Evolutionary conservation across 1,140 invertebrate species (phyloP), one percentile per base, ranked within the genome.

Genomic region (Macrostomum lignano): DNA sequence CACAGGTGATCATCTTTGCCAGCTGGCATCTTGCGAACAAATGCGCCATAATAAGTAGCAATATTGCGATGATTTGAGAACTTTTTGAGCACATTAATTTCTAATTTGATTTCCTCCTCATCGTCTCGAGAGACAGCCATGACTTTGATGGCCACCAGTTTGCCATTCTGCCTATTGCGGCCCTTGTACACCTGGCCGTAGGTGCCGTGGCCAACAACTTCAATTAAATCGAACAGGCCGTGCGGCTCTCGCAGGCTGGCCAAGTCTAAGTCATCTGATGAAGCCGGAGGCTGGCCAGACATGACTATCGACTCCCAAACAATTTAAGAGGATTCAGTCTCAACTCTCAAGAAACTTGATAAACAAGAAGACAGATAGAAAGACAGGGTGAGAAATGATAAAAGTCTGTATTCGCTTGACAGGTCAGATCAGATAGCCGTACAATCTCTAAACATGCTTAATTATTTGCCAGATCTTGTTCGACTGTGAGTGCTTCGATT

Each of bases 91-190:
- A 96, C 88, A 67, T 96, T 96, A 40, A 98, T 96, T 65, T 96
- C 88, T 42, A 96, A 65, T 61, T 96, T 96, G 37, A 98, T 96
- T 67, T 98, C 88, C 63, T 96, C 88, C 52, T 96, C 88, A 61
- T 98, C 88, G 59, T 98, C 88, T 68, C 93, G 82, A 38, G 82
- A 94, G 41, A 96, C 84, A 61, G 91, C 86, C 88, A 96, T 94
- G 23, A 94, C 81, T 66, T 98, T 96, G 58, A 96, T 96, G 54
- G 88, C 88, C 40, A 86, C 86, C 64, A 96, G 64, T 60, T 96
- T 84, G 40, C 84, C 84, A 3, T 14, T 5, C 19, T 28, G 15
- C 5, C 15, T 28, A 15, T 28, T 14, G 7, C 19, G 26, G 19
- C 26, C 26, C 26, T 94, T 96, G 51, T 94, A 98, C 35, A 98